Evolutionary conservation across 2,797 vertebrate species (phyloP), one percentile per base, ranked within the genome.

Genomic region (Naso thynnoides): DNA sequence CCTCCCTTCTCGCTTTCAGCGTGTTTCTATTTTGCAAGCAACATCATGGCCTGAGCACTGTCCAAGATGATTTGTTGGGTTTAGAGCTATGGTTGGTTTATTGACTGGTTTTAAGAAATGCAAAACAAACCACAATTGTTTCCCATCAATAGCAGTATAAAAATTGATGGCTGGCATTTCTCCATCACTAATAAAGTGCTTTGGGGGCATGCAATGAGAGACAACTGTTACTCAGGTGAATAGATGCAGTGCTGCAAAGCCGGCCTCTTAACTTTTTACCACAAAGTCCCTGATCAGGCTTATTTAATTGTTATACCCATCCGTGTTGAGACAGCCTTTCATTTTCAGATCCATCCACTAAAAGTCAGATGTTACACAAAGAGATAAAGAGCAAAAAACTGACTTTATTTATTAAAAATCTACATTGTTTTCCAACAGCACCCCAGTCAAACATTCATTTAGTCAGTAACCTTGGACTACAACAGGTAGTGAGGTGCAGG

Each of bases 401-500:
- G 7, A 67, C 41, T 7, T 36, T 39, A n/a, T 26, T 65, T 14
- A 24, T 8, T 33, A 8, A 38, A 61, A 57, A 78, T 29, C 9
- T n/a, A 18, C 24, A 54, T 55, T 48, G 6, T 70, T 78, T 47
- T 64, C 45, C 61, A 45, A 31, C 39, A 23, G 33, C 49, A n/a
- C 21, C 1, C 2, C 6, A 16, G 13, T 29, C 58, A 56, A 73
- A 65, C 44, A 66, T 49, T 73, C 72, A 68, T 50, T 26, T 0
- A 56, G 42, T 58, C 66, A 44, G 18, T 48, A 19, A 81, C 73
- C 52, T 44, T 59, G 86, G 82, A 80, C 81, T 56, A 49, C 71
- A 72, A 65, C 82, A 86, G 55, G 74, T 84, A 70, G 55, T 69
- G 55, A 80, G 80, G 73, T 77, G 86, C 71, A 64, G 55, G 62